These are phyloP conservation scores for Proterorhinus semilunaris DNA, from an alignment of 2,113 vertebrate species.

Conservation along the genomic window DNA sequence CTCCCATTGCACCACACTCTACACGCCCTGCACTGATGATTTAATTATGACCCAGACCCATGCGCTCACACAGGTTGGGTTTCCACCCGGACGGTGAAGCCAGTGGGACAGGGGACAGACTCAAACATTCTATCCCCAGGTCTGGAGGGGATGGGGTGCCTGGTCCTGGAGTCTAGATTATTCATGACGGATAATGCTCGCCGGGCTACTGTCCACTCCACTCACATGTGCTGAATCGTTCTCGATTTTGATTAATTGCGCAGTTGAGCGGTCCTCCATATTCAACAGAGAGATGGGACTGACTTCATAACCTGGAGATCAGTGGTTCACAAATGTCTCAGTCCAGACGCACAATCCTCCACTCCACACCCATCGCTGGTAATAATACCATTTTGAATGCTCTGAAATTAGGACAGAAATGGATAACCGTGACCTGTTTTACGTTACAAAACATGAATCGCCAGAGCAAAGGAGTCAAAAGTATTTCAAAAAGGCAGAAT, in stretches of 20 bases:
- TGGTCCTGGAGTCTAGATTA: constrained; percentile 73
- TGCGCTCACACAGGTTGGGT: constrained; percentile 84
- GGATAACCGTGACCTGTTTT: too few species aligned
- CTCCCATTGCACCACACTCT: constrained; percentile 81
- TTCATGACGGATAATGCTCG: constrained; percentile 70
- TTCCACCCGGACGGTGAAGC: constrained; percentile 76
- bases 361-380: too few species aligned
- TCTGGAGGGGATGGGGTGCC: constrained; percentile 71
- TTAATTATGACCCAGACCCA: constrained; percentile 93
- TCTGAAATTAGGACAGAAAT: too few species aligned
- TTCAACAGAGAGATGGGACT: background rate
- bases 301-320: too few species aligned
- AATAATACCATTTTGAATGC: too few species aligned
- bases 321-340: too few species aligned
- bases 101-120: constrained; percentile 57
- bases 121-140: constrained; percentile 85
- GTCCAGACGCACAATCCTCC: too few species aligned
- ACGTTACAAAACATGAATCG: too few species aligned
- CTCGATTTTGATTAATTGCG: constrained; percentile 87
- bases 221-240: constrained; percentile 57
- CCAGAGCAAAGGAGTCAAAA: too few species aligned
- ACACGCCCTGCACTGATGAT: constrained; percentile 86
- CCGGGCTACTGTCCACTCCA: constrained; percentile 70
- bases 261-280: background rate
- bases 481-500: too few species aligned